phyloP scores from a whole-genome alignment of 2,888 invertebrate genomes.

The Theristus sp. region DNA sequence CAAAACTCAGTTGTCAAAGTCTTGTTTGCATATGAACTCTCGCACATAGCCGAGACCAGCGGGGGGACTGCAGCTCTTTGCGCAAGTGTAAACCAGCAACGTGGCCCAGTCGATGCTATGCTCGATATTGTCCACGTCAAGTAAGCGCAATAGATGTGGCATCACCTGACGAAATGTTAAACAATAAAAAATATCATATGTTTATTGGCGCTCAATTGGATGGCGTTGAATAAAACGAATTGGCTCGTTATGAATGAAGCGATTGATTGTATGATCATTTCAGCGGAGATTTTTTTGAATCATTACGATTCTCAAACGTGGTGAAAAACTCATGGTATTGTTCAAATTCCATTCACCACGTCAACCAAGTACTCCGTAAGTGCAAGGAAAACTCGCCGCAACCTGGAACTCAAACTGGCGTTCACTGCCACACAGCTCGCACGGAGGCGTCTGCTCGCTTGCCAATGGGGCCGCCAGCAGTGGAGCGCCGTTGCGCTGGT shows the following conservation, averaged over 20 bases:
- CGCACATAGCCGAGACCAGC: constrained; percentile 45
- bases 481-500: constrained; percentile 55
- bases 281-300: neutral
- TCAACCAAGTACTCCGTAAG: neutral
- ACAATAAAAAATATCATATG: too few species aligned
- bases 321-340: neutral
- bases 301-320: too few species aligned
- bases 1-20: too few species aligned
- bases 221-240: too few species aligned
- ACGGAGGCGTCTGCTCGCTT: constrained; percentile 20
- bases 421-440: too few species aligned
- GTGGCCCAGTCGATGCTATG: constrained; percentile 67
- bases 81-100: constrained; percentile 64
- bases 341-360: neutral
- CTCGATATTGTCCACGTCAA: constrained; percentile 4
- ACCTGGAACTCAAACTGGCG: constrained; percentile 87
- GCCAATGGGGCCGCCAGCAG: constrained; percentile 51
- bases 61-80: constrained; percentile 48
- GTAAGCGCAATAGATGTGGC: constrained; percentile 5
- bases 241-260: too few species aligned
- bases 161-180: constrained; percentile 28
- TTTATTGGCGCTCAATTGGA: too few species aligned
- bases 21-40: constrained; percentile 70
- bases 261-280: too few species aligned
- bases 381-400: neutral